These are phyloP conservation scores for Lumbricus terrestris DNA, from an alignment of 2,888 invertebrate species.

Conservation along the genomic window DNA sequence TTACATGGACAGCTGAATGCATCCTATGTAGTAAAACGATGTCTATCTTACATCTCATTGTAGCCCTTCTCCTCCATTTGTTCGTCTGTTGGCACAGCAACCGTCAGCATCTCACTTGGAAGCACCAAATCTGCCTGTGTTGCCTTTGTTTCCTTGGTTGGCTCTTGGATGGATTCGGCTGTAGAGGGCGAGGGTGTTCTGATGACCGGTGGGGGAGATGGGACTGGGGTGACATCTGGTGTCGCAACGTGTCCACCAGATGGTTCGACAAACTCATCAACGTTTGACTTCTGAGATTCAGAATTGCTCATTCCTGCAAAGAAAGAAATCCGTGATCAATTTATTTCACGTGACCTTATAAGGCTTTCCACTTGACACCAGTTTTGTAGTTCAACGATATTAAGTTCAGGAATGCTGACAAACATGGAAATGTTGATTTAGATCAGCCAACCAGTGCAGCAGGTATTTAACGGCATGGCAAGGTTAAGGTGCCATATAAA, in stretches of 20 bases:
- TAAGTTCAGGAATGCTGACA: no score
- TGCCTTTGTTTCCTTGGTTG: slow-evolving; percentile 6
- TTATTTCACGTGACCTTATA: no score
- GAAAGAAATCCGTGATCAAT: neutral
- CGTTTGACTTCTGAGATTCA: neutral
- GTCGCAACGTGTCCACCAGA: neutral
- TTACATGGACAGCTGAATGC: neutral
- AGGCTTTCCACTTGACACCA: no score
- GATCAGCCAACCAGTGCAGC: no score
- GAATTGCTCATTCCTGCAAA: slow-evolving; percentile 14
- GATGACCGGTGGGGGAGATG: neutral
- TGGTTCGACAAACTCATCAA: neutral
- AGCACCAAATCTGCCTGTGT: neutral
- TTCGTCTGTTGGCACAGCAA: neutral
- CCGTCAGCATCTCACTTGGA: neutral
- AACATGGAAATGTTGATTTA: no score
- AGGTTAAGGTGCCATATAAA: no score
- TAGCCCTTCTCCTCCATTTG: neutral
- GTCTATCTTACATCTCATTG: neutral
- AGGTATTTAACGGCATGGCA: no score
- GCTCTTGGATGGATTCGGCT: neutral
- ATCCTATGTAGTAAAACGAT: neutral
- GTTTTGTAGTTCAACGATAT: no score
- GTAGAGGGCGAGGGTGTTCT: neutral
- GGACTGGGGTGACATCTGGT: neutral